Evolutionary conservation across 2,113 vertebrate species (phyloP).

Genomic region (Crotalus horridus): DNA sequence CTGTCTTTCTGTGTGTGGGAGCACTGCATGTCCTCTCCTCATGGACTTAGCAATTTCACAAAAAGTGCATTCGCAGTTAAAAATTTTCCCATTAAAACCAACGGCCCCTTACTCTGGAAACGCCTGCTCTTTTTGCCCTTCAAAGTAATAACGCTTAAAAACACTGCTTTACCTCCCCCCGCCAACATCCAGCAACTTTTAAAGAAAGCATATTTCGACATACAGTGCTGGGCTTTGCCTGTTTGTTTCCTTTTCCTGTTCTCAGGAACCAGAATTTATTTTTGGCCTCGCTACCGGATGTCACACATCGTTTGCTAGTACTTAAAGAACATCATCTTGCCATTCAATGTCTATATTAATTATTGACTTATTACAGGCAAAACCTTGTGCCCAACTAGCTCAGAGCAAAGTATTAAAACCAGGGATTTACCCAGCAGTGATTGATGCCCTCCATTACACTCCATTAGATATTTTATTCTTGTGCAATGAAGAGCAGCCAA

Average conservation of each 20-base stretch:
- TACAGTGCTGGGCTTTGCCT: accelerated
- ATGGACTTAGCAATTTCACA: too few relatives aligned
- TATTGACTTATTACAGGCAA: conserved; percentile 61
- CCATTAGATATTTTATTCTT: conserved; percentile 84
- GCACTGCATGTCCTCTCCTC: too few relatives aligned
- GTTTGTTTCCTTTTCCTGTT: background rate
- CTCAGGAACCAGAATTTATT: conserved; percentile 33
- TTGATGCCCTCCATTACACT: conserved; percentile 75
- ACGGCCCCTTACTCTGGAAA: background rate
- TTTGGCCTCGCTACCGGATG: conserved; percentile 1
- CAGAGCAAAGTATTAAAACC: conserved; percentile 63
- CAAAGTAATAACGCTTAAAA: background rate
- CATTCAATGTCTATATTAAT: conserved; percentile 33
- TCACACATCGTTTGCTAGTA: conserved; percentile 21
- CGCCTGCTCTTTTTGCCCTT: background rate
- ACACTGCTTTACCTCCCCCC: background rate
- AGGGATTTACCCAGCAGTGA: conserved; percentile 53
- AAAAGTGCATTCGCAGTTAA: background rate
- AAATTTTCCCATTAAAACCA: background rate
- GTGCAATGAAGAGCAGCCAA: conserved; percentile 81
- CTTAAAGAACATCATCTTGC: conserved; percentile 30
- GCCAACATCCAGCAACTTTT: accelerated
- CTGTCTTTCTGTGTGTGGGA: background rate
- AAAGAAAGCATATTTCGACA: background rate
- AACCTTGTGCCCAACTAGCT: conserved; percentile 73